A percentile compares a stretch with the other conserved stretches of the same genome.
Conservation (phyloP, 37 sponge, comb jelly and placozoan genomes). For the Spongia lamella region DNA sequence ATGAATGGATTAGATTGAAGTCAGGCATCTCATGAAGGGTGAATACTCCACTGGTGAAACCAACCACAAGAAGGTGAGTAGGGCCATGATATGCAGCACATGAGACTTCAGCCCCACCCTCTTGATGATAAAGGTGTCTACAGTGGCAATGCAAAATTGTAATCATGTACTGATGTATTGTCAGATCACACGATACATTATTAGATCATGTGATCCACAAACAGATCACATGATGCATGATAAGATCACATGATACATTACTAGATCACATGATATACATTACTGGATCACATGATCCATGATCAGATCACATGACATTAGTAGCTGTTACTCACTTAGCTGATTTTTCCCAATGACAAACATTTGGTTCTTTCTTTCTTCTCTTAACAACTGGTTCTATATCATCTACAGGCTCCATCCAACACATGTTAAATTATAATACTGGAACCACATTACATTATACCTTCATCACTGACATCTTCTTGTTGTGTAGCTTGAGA, state of each 20-base stretch:
- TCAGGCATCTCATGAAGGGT: slow-evolving; percentile 91
- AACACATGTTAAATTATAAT: no score
- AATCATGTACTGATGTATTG: no score
- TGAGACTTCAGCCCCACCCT: slow-evolving; percentile 47
- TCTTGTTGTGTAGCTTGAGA: slow-evolving; percentile 4
- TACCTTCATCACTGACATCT: slow-evolving; percentile 4
- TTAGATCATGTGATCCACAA: no score
- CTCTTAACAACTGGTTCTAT: neutral
- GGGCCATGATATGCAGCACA: slow-evolving; percentile 72
- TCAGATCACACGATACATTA: no score
- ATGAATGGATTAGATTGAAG: slow-evolving; percentile 86
- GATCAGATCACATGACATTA: no score
- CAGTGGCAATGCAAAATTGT: no score
- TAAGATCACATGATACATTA: no score
- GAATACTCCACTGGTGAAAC: slow-evolving; percentile 86
- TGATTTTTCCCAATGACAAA: slow-evolving; percentile 44
- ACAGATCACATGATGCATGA: no score
- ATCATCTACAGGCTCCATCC: neutral
- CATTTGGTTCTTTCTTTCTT: slow-evolving; percentile 23
- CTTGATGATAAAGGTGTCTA: slow-evolving; percentile 66
- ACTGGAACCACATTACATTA: no score
- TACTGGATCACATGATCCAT: no score
- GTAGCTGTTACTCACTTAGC: slow-evolving; percentile 54
- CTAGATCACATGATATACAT: no score
- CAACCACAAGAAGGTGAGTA: slow-evolving; percentile 70